Conservation (phyloP, 2,888 invertebrate species). For the Nomada fabriciana region DNA sequence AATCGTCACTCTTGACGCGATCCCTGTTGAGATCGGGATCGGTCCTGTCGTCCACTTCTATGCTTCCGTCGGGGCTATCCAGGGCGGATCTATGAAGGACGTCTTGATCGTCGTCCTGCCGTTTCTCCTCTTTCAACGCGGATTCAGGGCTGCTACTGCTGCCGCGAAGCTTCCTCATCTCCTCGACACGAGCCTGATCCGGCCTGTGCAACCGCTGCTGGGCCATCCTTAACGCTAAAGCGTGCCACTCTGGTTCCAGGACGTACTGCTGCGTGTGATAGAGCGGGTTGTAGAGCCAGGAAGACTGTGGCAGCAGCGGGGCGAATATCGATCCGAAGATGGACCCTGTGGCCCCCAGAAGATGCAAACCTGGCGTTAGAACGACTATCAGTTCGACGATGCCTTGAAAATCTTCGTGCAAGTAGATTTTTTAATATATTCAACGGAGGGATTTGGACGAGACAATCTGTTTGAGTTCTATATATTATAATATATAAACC, state of each 20-base stretch:
- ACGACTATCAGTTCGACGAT: constrained; percentile 13
- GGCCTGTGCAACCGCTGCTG: constrained; percentile 82
- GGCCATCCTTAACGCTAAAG: constrained; percentile 81
- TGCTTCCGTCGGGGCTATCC: constrained; percentile 82
- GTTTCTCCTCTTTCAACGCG: constrained; percentile 74
- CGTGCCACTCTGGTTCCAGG: constrained; percentile 82
- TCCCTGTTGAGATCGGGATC: constrained; percentile 76
- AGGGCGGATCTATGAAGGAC: constrained; percentile 63
- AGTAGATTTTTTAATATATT: neutral
- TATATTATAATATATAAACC: too few species aligned
- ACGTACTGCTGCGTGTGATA: constrained; percentile 82
- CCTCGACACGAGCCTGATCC: constrained; percentile 79
- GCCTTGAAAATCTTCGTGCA: neutral
- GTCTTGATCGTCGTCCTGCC: constrained; percentile 67
- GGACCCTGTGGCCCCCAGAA: constrained; percentile 81
- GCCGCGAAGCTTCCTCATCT: constrained; percentile 78
- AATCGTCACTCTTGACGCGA: constrained; percentile 80
- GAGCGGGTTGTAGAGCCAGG: constrained; percentile 82
- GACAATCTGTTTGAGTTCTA: too few species aligned
- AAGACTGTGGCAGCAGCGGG: constrained; percentile 81
- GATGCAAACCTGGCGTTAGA: constrained; percentile 78
- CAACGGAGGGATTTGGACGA: neutral
- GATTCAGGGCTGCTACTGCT: constrained; percentile 78
- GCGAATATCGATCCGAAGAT: constrained; percentile 83
- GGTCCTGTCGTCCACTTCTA: constrained; percentile 82